Conservation (phyloP, 2,888 invertebrate genomes). For the Pemphredon lugubris region DNA sequence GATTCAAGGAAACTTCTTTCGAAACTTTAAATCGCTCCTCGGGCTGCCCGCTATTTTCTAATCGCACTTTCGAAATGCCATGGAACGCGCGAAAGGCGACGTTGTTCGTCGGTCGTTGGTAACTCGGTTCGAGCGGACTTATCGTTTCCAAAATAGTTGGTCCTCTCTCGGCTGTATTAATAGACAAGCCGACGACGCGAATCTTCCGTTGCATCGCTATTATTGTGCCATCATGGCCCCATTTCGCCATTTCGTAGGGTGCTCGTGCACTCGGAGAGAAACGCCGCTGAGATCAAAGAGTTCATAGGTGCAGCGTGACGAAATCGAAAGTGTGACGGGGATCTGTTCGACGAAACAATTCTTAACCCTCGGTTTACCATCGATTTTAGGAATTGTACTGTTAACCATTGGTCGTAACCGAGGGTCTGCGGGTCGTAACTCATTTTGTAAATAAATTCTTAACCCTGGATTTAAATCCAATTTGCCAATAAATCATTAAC, state of each 20-base stretch:
- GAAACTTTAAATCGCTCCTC: not conserved
- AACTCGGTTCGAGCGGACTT: conserved; percentile 44
- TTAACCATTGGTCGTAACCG: no score
- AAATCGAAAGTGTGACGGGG: conserved; percentile 3
- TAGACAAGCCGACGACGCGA: conserved; percentile 72
- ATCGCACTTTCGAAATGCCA: conserved; percentile 11
- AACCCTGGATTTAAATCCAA: no score
- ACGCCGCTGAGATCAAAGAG: not conserved
- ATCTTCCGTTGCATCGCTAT: conserved; percentile 69
- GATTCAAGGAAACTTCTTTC: conserved; percentile 7
- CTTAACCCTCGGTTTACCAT: no score
- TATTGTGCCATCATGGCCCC: conserved; percentile 69
- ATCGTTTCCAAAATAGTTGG: conserved; percentile 73
- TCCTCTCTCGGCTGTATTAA: conserved; percentile 73
- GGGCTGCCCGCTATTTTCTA: no score
- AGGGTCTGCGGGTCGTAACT: no score
- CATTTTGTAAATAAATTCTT: no score
- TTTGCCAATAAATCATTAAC: no score
- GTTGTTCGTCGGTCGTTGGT: conserved; percentile 16
- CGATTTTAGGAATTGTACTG: no score
- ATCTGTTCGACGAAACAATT: no score
- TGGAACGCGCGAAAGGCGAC: conserved; percentile 7
- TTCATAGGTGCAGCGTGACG: not conserved
- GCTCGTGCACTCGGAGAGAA: not conserved
- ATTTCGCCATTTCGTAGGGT: conserved; percentile 50